These are phyloP conservation scores for Ophthalmotilapia sp. DNA, from an alignment of 2,113 vertebrate species.

Conservation along the genomic window DNA sequence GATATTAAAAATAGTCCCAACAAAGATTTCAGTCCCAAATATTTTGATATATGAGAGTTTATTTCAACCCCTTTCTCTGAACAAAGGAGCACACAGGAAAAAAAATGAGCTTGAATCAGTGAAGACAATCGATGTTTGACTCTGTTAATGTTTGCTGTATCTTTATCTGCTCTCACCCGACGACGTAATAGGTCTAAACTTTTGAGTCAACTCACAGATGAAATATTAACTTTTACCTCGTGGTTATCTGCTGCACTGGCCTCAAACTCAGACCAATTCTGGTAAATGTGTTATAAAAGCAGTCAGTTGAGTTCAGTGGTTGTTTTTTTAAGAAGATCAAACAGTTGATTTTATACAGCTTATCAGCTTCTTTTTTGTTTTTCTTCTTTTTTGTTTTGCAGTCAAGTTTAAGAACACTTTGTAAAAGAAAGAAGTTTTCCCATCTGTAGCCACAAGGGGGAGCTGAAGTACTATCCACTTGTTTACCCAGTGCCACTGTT, in stretches of 20 bases:
- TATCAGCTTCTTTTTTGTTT: no score
- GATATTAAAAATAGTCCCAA: not conserved
- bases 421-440: not conserved
- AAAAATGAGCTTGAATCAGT: not conserved
- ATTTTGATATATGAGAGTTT: not conserved
- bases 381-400: not conserved
- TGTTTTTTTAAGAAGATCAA: not conserved
- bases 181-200: not conserved
- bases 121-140: not conserved
- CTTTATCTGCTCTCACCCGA: not conserved
- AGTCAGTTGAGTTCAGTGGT: not conserved
- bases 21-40: not conserved
- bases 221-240: not conserved
- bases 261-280: not conserved
- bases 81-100: not conserved
- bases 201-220: not conserved
- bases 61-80: not conserved
- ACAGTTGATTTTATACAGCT: not conserved
- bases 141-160: not conserved
- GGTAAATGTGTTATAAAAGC: not conserved
- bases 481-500: not conserved
- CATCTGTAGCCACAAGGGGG: not conserved
- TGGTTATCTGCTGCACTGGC: not conserved
- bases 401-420: not conserved
- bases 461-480: not conserved